Evolutionary conservation across 2,888 invertebrate species (phyloP), one percentile per base, ranked within the genome.

Genomic region (Netelia inedita): DNA sequence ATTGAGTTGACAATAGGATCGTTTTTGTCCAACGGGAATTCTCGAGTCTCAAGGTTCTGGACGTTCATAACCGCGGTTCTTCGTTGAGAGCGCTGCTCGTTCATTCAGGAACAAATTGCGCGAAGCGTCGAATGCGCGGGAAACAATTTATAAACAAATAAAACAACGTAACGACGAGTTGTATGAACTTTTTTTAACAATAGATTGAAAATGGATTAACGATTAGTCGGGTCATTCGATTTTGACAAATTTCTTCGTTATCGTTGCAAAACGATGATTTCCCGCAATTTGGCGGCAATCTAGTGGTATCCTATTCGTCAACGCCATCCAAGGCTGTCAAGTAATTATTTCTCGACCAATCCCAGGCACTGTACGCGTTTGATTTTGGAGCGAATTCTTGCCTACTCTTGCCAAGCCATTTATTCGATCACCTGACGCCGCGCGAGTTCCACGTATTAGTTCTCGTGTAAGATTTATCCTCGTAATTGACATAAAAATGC

Each of bases 401-500:
- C 50, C 1, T 16, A 61, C 50, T 71, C 21, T 59, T 10, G 5
- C 28, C 5, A 9, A 28, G 75, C 41, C 46, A 19, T 23, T 80
- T 74, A 85, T 69, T 85, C 65, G 57, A 59, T 79, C 78, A 41
- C 57, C 74, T 57, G 78, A 73, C 82, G 74, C 57, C 79, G 59
- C 16, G 10, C 55, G 59, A 74, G 78, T 28, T 50, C 68, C 69
- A 80, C 73, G 76, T 74, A 65, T 23, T 46, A 19, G 28, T 16
- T 50, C 14, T 46, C 66, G 43, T 28, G 71, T 11, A 55, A 59
- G 69, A 35, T 73, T 78, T 11, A 55, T n/a, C 11, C 16, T 16
- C 9, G 11, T 65, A 50, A 14, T 63, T 21, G 53, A 21, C 43
- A 55, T 61, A 68, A 63, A 69, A 61, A 92, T 92, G 89, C 89